Evolutionary conservation across 2,888 invertebrate genomes (phyloP).

Genomic region (Athalia circularis): DNA sequence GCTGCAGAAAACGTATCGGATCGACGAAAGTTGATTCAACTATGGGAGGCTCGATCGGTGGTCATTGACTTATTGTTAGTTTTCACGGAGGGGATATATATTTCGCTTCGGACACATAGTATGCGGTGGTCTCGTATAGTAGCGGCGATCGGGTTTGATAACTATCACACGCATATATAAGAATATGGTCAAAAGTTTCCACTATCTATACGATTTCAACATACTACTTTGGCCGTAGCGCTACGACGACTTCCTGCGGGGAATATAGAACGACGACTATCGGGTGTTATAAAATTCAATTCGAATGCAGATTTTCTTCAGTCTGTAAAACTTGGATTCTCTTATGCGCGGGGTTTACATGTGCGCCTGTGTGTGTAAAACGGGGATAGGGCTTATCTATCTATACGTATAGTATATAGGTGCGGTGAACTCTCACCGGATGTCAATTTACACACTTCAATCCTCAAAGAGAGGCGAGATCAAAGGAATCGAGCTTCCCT

Average conservation of each 20-base stretch:
- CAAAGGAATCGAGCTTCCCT: slow-evolving; percentile 18
- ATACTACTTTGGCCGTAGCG: not conserved
- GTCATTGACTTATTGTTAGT: slow-evolving; percentile 45
- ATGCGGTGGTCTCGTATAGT: no score
- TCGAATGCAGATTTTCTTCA: slow-evolving; percentile 33
- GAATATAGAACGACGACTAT: slow-evolving; percentile 24
- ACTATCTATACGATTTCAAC: not conserved
- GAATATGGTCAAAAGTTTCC: slow-evolving; percentile 37
- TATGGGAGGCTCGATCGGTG: slow-evolving; percentile 36
- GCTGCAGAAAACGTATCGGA: slow-evolving; percentile 46
- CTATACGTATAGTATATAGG: not conserved
- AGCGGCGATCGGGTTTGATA: not conserved
- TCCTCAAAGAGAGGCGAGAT: slow-evolving; percentile 25
- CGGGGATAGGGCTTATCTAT: slow-evolving; percentile 32
- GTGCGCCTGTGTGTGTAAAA: not conserved
- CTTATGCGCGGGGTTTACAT: no score
- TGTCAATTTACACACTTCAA: slow-evolving; percentile 40
- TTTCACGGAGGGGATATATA: slow-evolving; percentile 39
- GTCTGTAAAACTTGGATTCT: slow-evolving; percentile 22
- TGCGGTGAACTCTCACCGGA: slow-evolving; percentile 39
- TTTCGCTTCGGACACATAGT: no score
- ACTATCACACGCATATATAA: not conserved
- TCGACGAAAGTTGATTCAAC: slow-evolving; percentile 48
- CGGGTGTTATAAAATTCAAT: slow-evolving; percentile 32
- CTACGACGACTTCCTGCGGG: not conserved